Percentiles rank a stretch among this genome's conserved stretches.
Conservation (phyloP, 1,140 invertebrate genomes). For the Papilio machaon region DNA sequence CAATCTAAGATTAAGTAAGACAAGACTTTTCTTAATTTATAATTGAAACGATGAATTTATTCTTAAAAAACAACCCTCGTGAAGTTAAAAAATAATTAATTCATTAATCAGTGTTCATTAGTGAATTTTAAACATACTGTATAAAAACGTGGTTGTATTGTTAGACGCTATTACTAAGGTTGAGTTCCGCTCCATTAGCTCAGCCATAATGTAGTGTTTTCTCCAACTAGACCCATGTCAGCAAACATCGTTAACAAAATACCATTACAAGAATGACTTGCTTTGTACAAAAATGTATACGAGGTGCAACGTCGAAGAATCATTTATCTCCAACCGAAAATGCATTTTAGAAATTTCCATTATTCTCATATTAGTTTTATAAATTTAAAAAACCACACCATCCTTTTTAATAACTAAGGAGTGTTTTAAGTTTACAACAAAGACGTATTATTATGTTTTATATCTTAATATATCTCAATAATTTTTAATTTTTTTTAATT, state of each 20-base stretch:
- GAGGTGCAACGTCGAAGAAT: neutral
- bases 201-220: conserved; percentile 12
- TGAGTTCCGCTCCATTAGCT: conserved; percentile 15
- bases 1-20: neutral
- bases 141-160: neutral
- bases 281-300: conserved; percentile 6
- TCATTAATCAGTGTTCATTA: too few species aligned
- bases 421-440: too few species aligned
- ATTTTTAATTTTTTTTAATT: too few species aligned
- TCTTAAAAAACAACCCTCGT: neutral
- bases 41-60: neutral
- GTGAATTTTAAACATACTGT: neutral
- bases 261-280: conserved; percentile 26
- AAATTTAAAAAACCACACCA: neutral
- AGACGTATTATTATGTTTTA: too few species aligned
- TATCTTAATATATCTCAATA: too few species aligned
- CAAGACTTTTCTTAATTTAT: neutral
- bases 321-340: neutral
- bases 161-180: neutral
- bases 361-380: neutral
- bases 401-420: too few species aligned
- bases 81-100: too few species aligned
- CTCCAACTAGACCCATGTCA: conserved; percentile 1
- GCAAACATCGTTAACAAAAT: conserved; percentile 19
- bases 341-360: conserved; percentile 1